Evolutionary conservation across 2,113 vertebrate species (phyloP), one percentile per base, ranked within the genome.

Genomic region (Rynchops niger): DNA sequence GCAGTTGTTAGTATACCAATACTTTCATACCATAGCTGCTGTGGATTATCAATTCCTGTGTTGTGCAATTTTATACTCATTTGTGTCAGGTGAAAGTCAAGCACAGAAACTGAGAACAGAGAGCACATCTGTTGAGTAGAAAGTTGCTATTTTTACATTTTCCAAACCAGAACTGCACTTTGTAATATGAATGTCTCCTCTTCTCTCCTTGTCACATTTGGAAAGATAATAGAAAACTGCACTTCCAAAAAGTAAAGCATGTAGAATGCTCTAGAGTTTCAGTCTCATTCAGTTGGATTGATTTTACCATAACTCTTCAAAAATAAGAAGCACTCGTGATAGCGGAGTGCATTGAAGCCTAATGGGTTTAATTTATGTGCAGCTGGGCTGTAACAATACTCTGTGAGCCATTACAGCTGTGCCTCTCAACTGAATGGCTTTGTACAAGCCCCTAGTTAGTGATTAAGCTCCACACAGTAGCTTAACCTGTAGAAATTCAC

Each of bases 301-400:
- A 82, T 95, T 95, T 94, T 84, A 65, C 47, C 43, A 49, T 79
- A 83, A 82, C 90, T 78, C 65, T 59, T 63, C 38, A 81, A 63
- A 95, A 92, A 91, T 84, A 78, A 82, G 90, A 79, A 95, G 59
- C 76, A 74, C 52, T 92, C 17, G 61, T 52, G 80, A 79, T 62
- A 71, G 90, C 80, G 61, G 88, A 95, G 86, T 74, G 53, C 43
- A 29, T 43, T 82, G 90, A 72, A 86, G 72, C 65, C 72, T 97
- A 79, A 95, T 95, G 86, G 76, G 38, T 93, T 95, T 95, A 84
- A 94, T 96, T 95, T 92, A 82, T 83, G 72, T 79, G 36, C 83
- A 96, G 77, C 91, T 95, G 92, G 72, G 77, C 77, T 92, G 72
- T 86, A 77, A 72, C 94, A 95, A 21, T 95, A 67, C 72, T 83